Conservation (phyloP, 2,797 vertebrate genomes). For the Malurus leucopterus region DNA sequence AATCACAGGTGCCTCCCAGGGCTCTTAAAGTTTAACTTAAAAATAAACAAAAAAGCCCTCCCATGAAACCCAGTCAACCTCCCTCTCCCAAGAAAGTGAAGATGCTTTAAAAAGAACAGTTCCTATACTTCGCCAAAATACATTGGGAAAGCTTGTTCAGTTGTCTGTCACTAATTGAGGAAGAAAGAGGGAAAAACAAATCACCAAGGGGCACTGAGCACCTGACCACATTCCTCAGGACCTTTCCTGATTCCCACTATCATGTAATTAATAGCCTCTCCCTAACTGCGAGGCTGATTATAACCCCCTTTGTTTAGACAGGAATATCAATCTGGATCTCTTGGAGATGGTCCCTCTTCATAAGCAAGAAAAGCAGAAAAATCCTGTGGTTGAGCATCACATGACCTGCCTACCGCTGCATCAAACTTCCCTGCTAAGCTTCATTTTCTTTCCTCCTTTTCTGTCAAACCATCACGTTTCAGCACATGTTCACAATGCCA, state of each 20-base stretch:
- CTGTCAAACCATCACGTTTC: neutral
- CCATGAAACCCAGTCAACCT: neutral
- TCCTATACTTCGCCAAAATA: neutral
- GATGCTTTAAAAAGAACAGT: neutral
- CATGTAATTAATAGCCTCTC: neutral
- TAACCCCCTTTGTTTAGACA: neutral
- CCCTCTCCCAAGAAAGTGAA: neutral
- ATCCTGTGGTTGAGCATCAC: neutral
- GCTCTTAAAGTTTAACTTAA: neutral
- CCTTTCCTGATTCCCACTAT: neutral
- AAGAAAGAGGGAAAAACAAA: neutral
- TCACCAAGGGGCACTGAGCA: neutral
- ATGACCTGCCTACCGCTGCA: neutral
- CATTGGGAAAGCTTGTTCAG: neutral
- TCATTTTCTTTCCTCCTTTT: neutral
- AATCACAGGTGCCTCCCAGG: neutral
- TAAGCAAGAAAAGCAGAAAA: neutral
- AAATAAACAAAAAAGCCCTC: neutral
- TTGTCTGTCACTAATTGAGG: neutral
- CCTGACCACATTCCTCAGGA: neutral
- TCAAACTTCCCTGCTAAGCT: neutral
- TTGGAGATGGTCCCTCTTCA: neutral
- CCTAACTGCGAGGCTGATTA: neutral
- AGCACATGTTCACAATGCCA: neutral
- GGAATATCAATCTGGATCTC: neutral